Evolutionary conservation across 2,797 vertebrate species (phyloP), one percentile per base, ranked within the genome.

Genomic region (Tinamus major): DNA sequence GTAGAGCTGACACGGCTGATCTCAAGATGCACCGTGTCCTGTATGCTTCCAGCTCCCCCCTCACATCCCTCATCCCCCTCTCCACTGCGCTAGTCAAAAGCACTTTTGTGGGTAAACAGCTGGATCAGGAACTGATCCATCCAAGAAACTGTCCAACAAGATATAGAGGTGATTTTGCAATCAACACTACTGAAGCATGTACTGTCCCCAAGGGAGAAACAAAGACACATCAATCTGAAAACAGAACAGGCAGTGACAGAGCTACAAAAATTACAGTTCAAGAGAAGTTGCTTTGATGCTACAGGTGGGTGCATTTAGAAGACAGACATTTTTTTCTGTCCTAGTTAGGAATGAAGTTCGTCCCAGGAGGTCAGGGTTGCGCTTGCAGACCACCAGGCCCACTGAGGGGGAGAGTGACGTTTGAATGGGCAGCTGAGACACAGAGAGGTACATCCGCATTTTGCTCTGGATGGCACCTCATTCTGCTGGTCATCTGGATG

Each of bases 151-250:
- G 56, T 65, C 33, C 79, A 81, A 83, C 74, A 88, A 86, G 89
- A 85, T 85, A 31, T 24, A 92, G 90, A 76, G 51, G 53, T 85
- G 90, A 84, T 91, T 93, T 93, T 87, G 55, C 87, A 89, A 27
- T 76, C 77, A 69, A 72, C 63, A 70, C 59, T 59, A 93, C 49
- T 9, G 4, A 91, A 87, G 49, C 59, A 91, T 94, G 82, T 76
- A 80, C 49, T 71, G 46, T 83, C 93, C 85, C 83, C 77, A 87
- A 89, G 29, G n/a, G 70, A 81, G 83, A 84, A 92, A 35, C 69
- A 89, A 93, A 94, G 91, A 65, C 92, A 92, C 13, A 5, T 79
- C 90, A 81, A 86, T 93, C 78, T 53, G 11, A 72, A 93, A 94
- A 69, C 35, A 48, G 77, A 94, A 92, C 33, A 86, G 64, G 53